These are phyloP conservation scores for Poliocrania exsul DNA, from an alignment of 2,797 vertebrate genomes.

Conservation along the genomic window DNA sequence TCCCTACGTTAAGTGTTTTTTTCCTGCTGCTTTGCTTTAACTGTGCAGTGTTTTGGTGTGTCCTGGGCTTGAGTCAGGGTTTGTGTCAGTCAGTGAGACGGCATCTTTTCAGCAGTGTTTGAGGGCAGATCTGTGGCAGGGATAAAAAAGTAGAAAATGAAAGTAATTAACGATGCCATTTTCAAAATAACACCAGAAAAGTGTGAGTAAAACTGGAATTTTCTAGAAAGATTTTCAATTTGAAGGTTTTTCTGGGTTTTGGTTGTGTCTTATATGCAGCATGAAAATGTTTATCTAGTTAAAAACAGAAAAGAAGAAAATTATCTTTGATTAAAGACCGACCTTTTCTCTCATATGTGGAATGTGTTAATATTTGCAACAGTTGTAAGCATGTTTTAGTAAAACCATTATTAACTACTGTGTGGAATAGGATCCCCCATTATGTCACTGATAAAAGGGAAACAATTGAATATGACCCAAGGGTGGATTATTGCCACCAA, in stretches of 20 bases:
- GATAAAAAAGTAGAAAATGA: constrained; percentile 58
- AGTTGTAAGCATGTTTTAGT: constrained; percentile 39
- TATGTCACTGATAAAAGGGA: constrained; percentile 55
- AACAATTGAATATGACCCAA: constrained; percentile 59
- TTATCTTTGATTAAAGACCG: background rate
- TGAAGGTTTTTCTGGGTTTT: background rate
- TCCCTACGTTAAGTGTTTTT: background rate
- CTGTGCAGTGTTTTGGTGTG: background rate
- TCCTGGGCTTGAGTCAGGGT: background rate
- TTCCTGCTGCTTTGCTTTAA: background rate
- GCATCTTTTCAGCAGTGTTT: background rate
- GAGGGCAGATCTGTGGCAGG: constrained; percentile 40
- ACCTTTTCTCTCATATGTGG: background rate
- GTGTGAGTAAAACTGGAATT: background rate
- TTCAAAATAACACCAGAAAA: constrained; percentile 47
- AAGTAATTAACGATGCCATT: constrained; percentile 51
- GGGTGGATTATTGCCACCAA: constrained; percentile 63
- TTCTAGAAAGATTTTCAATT: background rate
- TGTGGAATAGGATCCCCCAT: constrained; percentile 31
- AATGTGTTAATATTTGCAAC: constrained; percentile 57
- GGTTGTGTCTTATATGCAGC: background rate
- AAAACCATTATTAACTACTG: constrained; percentile 30
- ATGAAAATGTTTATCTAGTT: background rate
- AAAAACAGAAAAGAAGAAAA: background rate
- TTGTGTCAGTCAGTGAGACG: background rate